Evolutionary conservation across 2,113 vertebrate genomes (phyloP).

Genomic region (Onychostoma macrolepis): DNA sequence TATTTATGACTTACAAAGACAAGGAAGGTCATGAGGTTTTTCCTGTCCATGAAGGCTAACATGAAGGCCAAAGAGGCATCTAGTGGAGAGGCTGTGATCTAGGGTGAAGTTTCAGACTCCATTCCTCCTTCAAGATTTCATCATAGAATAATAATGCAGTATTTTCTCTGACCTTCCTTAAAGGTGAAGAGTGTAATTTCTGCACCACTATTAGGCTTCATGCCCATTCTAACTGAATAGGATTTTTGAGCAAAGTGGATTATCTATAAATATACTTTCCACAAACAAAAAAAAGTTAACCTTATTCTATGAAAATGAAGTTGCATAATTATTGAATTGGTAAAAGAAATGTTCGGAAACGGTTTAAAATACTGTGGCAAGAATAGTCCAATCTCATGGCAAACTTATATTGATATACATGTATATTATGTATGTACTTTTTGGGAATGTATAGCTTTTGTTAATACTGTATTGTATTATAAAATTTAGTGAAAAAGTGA

Average conservation of each 20-base stretch:
- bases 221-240: neutral
- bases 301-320: neutral
- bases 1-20: neutral
- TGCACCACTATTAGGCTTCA: neutral
- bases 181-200: slow-evolving; percentile 20
- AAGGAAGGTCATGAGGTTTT: slow-evolving; percentile 2
- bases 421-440: too few species aligned
- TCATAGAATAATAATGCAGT: slow-evolving; percentile 3
- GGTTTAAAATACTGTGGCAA: neutral
- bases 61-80: neutral
- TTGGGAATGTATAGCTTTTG: too few species aligned
- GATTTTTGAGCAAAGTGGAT: neutral
- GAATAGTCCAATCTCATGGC: neutral
- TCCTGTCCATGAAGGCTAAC: neutral
- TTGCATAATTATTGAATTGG: neutral
- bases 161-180: slow-evolving; percentile 16
- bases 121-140: neutral
- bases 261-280: neutral
- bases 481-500: too few species aligned
- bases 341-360: neutral
- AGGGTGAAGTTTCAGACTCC: neutral
- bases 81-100: neutral
- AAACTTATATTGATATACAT: too few species aligned
- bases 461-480: too few species aligned
- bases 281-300: too few species aligned